phyloP scores from a whole-genome alignment of 2,113 vertebrate species.

The Etheostoma spectabile region DNA sequence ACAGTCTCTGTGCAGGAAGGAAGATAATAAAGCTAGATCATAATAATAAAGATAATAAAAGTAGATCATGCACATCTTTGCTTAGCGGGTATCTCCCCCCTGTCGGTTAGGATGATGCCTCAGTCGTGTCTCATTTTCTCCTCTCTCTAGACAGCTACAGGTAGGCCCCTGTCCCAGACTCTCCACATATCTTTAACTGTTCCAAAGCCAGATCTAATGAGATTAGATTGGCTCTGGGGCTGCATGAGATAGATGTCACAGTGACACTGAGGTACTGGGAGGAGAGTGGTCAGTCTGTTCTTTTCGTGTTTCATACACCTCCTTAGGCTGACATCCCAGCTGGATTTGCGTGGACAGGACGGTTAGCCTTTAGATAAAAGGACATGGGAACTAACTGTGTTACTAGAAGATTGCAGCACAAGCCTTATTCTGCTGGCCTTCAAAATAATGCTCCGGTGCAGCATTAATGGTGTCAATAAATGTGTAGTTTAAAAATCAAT shows the following conservation, averaged over 20 bases:
- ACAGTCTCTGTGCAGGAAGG: too few species aligned
- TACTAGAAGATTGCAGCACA: neutral
- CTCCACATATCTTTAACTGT: neutral
- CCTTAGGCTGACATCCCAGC: slow-evolving; percentile 27
- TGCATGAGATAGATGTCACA: slow-evolving; percentile 33
- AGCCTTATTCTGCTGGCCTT: neutral
- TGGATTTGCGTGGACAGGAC: neutral
- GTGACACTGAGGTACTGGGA: slow-evolving; percentile 32
- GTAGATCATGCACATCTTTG: too few species aligned
- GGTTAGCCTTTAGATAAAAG: slow-evolving; percentile 6
- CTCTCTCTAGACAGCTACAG: neutral
- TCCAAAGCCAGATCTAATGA: slow-evolving; percentile 11
- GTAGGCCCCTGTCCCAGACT: neutral
- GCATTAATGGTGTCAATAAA: too few species aligned
- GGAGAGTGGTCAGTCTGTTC: slow-evolving; percentile 43
- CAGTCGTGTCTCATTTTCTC: neutral
- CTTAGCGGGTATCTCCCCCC: neutral
- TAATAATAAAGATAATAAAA: too few species aligned
- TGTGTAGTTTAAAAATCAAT: too few species aligned
- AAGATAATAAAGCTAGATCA: too few species aligned
- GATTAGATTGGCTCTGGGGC: slow-evolving; percentile 4
- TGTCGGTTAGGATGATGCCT: neutral
- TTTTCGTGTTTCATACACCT: neutral
- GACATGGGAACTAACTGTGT: neutral
- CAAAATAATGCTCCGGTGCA: neutral